A percentile compares a stretch with the other conserved stretches of the same genome.
Conservation (phyloP, 2,888 invertebrate genomes). For the Lampropteryx suffumata region DNA sequence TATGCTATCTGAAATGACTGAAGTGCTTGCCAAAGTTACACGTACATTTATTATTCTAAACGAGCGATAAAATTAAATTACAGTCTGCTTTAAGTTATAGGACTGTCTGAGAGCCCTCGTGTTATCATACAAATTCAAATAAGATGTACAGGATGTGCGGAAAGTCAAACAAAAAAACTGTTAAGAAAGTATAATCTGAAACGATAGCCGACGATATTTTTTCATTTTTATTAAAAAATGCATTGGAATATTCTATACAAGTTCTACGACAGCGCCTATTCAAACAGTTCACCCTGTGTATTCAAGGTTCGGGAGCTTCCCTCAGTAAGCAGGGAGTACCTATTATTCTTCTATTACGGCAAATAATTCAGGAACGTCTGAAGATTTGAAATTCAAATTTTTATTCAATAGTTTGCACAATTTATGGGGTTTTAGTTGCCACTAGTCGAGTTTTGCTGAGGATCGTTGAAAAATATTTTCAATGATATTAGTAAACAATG, state of each 20-base stretch:
- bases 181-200: too few species aligned
- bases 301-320: not conserved
- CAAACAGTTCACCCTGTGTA: not conserved
- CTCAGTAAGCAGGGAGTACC: conserved; percentile 8
- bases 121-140: conserved; percentile 13
- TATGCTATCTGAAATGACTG: conserved; percentile 19
- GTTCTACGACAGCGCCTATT: too few species aligned
- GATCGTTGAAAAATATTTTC: not conserved
- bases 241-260: too few species aligned
- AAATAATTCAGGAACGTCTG: conserved; percentile 17
- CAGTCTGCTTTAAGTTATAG: not conserved
- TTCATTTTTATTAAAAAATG: not conserved
- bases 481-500: not conserved
- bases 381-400: conserved; percentile 21
- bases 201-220: too few species aligned
- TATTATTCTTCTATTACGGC: conserved; percentile 20
- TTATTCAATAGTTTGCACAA: conserved; percentile 23
- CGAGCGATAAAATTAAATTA: conserved; percentile 24
- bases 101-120: conserved; percentile 3
- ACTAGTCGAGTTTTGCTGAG: not conserved
- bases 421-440: conserved; percentile 14
- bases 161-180: too few species aligned
- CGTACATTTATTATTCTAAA: conserved; percentile 18
- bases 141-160: conserved; percentile 3
- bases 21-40: conserved; percentile 29